Evolutionary conservation across 2,888 invertebrate genomes (phyloP).

Genomic region (Cabera pusaria): DNA sequence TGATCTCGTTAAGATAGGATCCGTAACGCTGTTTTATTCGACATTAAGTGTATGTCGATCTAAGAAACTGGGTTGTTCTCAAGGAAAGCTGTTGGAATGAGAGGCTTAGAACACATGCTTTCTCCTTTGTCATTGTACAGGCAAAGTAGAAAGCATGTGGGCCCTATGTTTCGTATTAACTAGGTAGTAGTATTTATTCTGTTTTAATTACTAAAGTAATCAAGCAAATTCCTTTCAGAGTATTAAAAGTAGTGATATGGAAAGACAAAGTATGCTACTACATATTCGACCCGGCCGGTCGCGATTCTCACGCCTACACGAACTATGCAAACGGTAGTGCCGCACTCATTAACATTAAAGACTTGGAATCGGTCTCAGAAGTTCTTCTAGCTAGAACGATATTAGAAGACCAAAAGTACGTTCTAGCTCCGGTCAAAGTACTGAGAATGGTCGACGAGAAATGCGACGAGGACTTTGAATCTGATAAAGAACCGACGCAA

Average conservation of each 20-base stretch:
- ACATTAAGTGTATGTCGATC: too few species aligned
- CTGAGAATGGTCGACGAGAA: conserved; percentile 69
- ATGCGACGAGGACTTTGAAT: conserved; percentile 73
- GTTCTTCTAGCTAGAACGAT: conserved; percentile 74
- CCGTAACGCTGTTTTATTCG: too few species aligned
- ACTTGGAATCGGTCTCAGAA: conserved; percentile 73
- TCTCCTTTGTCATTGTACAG: too few species aligned
- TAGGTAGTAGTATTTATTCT: too few species aligned
- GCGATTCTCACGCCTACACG: conserved; percentile 77
- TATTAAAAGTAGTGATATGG: conserved; percentile 81
- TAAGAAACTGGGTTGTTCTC: too few species aligned
- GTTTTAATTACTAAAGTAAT: too few species aligned
- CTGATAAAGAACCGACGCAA: conserved; percentile 70
- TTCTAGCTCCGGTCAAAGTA: conserved; percentile 73
- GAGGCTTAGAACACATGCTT: too few species aligned
- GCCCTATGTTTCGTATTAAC: too few species aligned
- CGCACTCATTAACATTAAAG: conserved; percentile 81
- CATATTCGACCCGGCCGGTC: conserved; percentile 85
- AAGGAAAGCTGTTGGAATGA: too few species aligned
- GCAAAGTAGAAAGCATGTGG: too few species aligned
- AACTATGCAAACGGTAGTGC: conserved; percentile 78
- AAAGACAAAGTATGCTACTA: conserved; percentile 83
- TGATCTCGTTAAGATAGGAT: too few species aligned
- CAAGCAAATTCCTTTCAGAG: too few species aligned
- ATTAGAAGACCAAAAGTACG: conserved; percentile 75